Conservation (phyloP, 2,888 invertebrate species). For the Ichneumon xanthorius region DNA sequence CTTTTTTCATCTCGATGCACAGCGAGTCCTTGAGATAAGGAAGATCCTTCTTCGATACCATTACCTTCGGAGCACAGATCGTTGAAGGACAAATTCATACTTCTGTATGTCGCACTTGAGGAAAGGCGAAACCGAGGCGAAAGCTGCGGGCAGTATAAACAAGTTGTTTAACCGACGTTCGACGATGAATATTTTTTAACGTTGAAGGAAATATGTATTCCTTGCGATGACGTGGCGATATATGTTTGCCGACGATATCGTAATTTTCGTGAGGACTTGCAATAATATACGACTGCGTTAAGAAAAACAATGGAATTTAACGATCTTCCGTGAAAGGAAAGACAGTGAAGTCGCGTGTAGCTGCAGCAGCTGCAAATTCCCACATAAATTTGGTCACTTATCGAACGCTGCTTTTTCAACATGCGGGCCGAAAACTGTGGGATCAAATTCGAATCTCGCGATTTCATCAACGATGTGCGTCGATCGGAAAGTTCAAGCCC, state of each 20-base stretch:
- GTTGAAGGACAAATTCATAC: no score
- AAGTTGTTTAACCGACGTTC: no score
- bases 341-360: neutral
- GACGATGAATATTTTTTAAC: no score
- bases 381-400: neutral
- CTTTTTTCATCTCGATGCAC: neutral
- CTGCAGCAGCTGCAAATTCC: neutral
- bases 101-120: no score
- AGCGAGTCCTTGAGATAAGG: neutral
- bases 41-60: conserved; percentile 1
- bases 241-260: no score
- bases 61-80: neutral
- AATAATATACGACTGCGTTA: no score
- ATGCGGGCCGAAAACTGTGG: neutral
- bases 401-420: neutral
- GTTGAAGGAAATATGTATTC: no score
- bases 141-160: no score
- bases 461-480: neutral
- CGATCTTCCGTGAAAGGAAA: neutral
- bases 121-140: no score
- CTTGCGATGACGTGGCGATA: no score
- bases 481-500: no score
- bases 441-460: neutral
- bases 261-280: no score
- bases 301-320: neutral